Evolutionary conservation across 92 coral and sea anemone genomes (phyloP).

Genomic region (Actinernus sp.): DNA sequence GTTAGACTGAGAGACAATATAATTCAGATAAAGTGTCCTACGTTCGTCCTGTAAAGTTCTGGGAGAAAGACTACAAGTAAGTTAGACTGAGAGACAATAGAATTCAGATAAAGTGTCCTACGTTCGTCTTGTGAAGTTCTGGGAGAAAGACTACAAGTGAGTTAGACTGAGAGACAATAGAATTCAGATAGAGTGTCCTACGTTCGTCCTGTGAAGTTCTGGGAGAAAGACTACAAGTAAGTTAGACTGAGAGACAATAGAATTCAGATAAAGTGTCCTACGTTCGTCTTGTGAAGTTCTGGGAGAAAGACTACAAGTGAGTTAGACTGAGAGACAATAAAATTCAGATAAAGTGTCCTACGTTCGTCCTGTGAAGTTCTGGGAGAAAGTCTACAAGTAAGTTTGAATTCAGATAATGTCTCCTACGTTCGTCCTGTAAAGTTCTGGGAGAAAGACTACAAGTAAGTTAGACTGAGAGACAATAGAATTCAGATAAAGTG

Average conservation of each 20-base stretch:
- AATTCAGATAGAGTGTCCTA: slow-evolving; percentile 77
- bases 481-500: not conserved
- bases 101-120: too few relatives aligned
- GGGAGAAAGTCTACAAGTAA: too few relatives aligned
- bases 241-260: not conserved
- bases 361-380: too few relatives aligned
- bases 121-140: slow-evolving; percentile 97
- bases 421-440: slow-evolving; percentile 99
- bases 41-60: slow-evolving; percentile 98
- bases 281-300: slow-evolving; percentile 97
- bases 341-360: too few relatives aligned
- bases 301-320: slow-evolving; percentile 99
- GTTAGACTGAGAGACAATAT: not conserved
- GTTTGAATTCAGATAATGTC: too few relatives aligned
- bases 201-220: slow-evolving; percentile 98
- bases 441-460: slow-evolving; percentile 99
- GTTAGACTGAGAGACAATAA: too few relatives aligned
- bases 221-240: slow-evolving; percentile 99
- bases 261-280: too few relatives aligned
- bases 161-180: too few relatives aligned
- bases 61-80: slow-evolving; percentile 99
- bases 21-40: slow-evolving; percentile 46
- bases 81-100: not conserved
- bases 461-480: too few relatives aligned
- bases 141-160: slow-evolving; percentile 99